Base-by-base conservation (phyloP, 2,797 vertebrate species). In the Coccyzus lansbergi region DNA sequence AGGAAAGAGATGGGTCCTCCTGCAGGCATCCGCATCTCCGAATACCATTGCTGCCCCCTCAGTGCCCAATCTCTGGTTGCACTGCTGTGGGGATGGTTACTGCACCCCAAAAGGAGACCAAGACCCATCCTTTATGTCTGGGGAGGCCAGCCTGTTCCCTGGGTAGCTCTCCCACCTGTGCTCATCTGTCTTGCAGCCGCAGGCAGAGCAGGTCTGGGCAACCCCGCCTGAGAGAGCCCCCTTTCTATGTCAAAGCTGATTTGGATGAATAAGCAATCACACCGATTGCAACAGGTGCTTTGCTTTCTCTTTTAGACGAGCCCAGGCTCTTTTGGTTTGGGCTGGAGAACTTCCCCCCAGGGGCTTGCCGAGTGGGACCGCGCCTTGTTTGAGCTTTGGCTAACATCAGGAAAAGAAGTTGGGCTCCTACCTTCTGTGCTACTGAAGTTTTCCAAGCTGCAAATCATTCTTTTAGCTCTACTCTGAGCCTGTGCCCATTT, bases 71-170 rank as follows among this genome's bases (percentile, higher is more conserved):
- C 26, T 20, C 36, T 11, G 15, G 20, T 48, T 29, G 33, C 38
- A 31, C 42, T 2, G 0, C 71, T 56, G n/a, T 2, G 2, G 0
- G 0, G 24, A 5, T 33, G 46, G 33, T 22, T 26, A 0, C 42
- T 38, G 77, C 29, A 28, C 38, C 21, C 38, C 38, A 6, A 17
- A 44, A 29, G 29, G 46, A 86, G 62, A 15, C 15, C 20, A 7
- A 7, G 48, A 26, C 6, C 65, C 49, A 4, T 22, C 25, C 20
- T 29, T 38, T 9, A 10, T 19, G 24, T 9, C 10, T 10, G 7
- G 4, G 31, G 36, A 55, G 31, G 21, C 12, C 77, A 72, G 33
- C 5, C 29, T 60, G 59, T 38, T 49, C 13, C 4, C 0, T 4
- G n/a, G 10, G 60, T 26, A 14, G 20, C 13, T 2, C 8, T 13